A percentile compares a stretch with the other conserved stretches of the same genome.
These are phyloP conservation scores for Ectemnius continuus DNA, from an alignment of 2,888 invertebrate genomes.

Conservation along the genomic window DNA sequence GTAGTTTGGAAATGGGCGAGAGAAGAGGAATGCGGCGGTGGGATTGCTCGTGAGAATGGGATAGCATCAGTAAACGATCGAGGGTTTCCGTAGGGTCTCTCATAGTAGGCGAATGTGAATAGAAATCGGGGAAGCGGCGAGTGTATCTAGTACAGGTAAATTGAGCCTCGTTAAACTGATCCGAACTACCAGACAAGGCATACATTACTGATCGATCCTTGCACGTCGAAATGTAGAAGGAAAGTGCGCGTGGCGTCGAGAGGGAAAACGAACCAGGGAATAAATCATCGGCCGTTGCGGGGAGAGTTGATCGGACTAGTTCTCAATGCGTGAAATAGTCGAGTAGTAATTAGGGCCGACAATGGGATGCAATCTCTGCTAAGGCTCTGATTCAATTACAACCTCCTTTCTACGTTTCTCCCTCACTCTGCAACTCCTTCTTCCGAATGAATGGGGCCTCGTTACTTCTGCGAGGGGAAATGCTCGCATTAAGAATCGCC, in stretches of 20 bases:
- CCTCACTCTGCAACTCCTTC: background rate
- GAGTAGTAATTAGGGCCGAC: conserved; percentile 4
- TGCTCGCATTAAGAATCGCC: background rate
- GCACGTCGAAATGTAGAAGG: too few relatives aligned
- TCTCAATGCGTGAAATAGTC: background rate
- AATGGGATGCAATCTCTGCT: conserved; percentile 1
- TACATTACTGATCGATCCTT: conserved; percentile 34
- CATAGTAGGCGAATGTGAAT: conserved; percentile 42
- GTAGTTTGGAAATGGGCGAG: too few relatives aligned
- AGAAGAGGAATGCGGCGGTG: too few relatives aligned
- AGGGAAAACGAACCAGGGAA: too few relatives aligned
- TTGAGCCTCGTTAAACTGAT: conserved; percentile 38
- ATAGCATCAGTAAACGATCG: conserved; percentile 37
- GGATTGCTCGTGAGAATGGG: background rate
- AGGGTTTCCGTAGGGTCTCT: conserved; percentile 42
- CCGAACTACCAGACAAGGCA: conserved; percentile 19
- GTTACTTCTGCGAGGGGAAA: background rate
- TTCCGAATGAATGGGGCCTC: background rate
- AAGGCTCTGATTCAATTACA: conserved; percentile 6
- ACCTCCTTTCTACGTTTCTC: background rate
- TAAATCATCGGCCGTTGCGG: background rate
- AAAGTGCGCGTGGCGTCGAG: too few relatives aligned
- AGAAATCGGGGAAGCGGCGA: conserved; percentile 45
- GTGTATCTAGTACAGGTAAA: conserved; percentile 37
- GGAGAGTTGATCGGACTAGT: background rate